phyloP scores from a whole-genome alignment of 2,797 vertebrate species.

The Sebastes variabilis region DNA sequence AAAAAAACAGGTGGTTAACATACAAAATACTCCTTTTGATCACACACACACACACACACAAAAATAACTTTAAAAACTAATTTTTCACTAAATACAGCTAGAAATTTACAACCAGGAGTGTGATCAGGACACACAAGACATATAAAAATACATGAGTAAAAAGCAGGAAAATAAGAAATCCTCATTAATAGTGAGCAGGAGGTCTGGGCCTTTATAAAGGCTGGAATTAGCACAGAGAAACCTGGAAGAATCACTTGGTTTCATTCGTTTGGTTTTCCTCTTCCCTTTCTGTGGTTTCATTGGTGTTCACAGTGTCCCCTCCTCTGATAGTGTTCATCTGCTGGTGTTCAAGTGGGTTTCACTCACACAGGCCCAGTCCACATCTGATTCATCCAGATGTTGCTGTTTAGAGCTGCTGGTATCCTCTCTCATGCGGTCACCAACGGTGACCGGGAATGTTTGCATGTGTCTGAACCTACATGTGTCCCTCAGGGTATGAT shows the following conservation, averaged over 20 bases:
- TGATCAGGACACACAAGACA: slow-evolving; percentile 2
- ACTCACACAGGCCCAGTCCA: not conserved
- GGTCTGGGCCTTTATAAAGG: not conserved
- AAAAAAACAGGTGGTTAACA: slow-evolving; percentile 61
- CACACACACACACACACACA: not conserved
- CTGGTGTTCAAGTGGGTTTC: slow-evolving; percentile 1
- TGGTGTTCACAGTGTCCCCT: not conserved
- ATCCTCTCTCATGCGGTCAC: too few relatives aligned
- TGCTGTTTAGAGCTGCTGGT: not conserved
- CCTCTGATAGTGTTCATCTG: slow-evolving; percentile 22
- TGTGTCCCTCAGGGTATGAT: not conserved
- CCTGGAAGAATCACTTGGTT: not conserved
- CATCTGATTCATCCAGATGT: not conserved
- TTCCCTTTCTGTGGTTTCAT: slow-evolving; percentile 2
- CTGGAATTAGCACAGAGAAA: not conserved
- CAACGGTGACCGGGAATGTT: slow-evolving; percentile 20
- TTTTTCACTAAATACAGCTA: not conserved
- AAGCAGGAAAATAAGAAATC: not conserved
- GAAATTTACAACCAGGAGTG: slow-evolving; percentile 31
- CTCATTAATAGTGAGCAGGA: not conserved
- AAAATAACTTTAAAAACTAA: not conserved
- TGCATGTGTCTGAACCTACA: not conserved
- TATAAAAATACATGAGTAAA: slow-evolving; percentile 6
- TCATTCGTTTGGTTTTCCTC: not conserved
- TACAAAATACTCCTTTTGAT: slow-evolving; percentile 23